Conservation (phyloP, 2,113 vertebrate genomes). For the Amphiprion ocellaris region DNA sequence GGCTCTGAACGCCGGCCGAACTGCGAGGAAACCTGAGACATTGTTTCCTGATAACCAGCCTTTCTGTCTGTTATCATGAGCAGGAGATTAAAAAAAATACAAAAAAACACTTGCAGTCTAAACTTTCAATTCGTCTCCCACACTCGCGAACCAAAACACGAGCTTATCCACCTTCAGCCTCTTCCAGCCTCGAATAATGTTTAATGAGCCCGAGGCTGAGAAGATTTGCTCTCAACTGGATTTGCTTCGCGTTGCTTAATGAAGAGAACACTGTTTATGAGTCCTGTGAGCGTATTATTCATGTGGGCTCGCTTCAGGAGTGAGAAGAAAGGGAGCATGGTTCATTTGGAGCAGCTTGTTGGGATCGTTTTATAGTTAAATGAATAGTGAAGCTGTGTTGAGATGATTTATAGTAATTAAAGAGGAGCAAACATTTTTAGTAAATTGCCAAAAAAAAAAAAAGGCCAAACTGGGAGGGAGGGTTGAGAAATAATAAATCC, state of each 20-base stretch:
- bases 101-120: constrained; percentile 12
- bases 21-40: background rate
- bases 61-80: background rate
- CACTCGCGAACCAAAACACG: constrained; percentile 6
- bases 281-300: constrained; percentile 36
- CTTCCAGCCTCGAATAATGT: constrained; percentile 42
- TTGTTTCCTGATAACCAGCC: background rate
- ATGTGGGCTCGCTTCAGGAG: constrained; percentile 11
- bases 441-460: constrained; percentile 11
- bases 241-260: constrained; percentile 48
- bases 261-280: constrained; percentile 33
- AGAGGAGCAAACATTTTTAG: constrained; percentile 24
- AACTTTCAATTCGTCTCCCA: constrained; percentile 28
- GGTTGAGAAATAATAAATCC: constrained; percentile 27
- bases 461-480: background rate
- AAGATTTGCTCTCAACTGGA: constrained; percentile 33
- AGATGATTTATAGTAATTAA: constrained; percentile 16
- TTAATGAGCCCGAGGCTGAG: constrained; percentile 53
- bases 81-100: background rate
- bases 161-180: constrained; percentile 23
- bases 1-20: background rate
- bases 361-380: constrained; percentile 27
- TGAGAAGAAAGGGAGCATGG: constrained; percentile 3
- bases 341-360: constrained; percentile 35
- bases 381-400: background rate